Conservation (phyloP, 2,888 invertebrate species). For the Rhorus exstirpatorius region DNA sequence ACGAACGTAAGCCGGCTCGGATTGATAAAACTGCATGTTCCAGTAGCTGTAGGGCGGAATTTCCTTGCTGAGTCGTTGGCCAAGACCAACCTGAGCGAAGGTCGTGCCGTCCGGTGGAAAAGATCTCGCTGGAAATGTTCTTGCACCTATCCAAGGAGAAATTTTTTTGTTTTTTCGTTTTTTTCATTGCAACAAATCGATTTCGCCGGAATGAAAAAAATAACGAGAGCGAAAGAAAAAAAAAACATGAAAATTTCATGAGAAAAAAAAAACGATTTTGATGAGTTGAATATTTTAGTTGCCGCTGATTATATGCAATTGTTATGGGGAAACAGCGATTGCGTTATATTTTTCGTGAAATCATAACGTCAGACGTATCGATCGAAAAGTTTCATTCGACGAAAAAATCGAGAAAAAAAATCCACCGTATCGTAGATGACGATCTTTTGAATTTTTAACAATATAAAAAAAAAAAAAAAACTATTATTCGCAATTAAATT, state of each 20-base stretch:
- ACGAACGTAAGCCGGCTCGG: conserved; percentile 96
- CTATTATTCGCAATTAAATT: too few species aligned
- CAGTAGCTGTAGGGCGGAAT: conserved; percentile 98
- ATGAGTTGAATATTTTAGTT: conserved; percentile 43
- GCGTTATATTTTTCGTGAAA: conserved; percentile 19
- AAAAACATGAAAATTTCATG: neutral
- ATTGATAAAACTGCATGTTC: conserved; percentile 99
- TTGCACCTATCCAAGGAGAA: conserved; percentile 89
- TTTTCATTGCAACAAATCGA: neutral
- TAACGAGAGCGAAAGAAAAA: neutral
- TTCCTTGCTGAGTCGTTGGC: conserved; percentile 94
- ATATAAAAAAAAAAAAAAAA: too few species aligned
- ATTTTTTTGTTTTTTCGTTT: neutral
- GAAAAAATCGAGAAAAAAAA: conserved; percentile 2
- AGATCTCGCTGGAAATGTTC: conserved; percentile 95
- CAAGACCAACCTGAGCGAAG: conserved; percentile 95
- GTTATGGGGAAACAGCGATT: conserved; percentile 36
- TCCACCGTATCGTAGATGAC: too few species aligned
- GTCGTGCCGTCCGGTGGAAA: conserved; percentile 97
- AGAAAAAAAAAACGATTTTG: neutral
- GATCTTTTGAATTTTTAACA: too few species aligned
- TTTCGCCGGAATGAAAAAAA: neutral
- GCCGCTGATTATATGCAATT: conserved; percentile 34
- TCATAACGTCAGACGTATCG: conserved; percentile 3
- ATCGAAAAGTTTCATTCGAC: neutral